Base-by-base conservation (phyloP, 2,797 vertebrate genomes). In the Schizopygopsis pylzovi region DNA sequence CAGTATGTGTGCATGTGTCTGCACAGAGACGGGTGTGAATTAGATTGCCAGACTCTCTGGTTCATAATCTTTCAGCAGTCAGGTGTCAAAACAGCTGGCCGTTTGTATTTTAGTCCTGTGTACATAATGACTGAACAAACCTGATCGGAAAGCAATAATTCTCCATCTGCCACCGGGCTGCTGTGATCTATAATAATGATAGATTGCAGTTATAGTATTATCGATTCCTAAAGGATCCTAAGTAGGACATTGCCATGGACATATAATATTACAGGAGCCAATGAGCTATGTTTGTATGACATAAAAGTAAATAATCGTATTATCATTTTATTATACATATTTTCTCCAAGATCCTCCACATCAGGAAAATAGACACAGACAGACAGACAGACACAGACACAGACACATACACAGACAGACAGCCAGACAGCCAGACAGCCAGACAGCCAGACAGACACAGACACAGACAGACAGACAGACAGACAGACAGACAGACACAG, bases 161-260 rank as follows among this genome's bases (percentile, higher is more conserved):
- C 71, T 68, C 47, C 43, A 49, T 86, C 78, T 71, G 82, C 47
- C 72, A 37, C 63, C 25, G 0, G 33, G 25, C 28, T 47, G n/a
- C 85, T 79, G 18, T 45, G 49, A 79, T 84, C 78, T 80, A 85
- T 54, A 45, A 61, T 82, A 61, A 82, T 73, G 81, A 73, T 82
- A 47, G 25, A 82, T 82, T 45, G 39, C 49, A 61, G 70, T 43
- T 82, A 33, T 72, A 49, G 52, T 20, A 70, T 73, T 73, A 82
- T 82, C 22, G 81, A 73, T 82, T 82, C 33, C 25, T 82, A 22
- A 45, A 73, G 45, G 52, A 82, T 73, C 16, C n/a, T 16, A 28
- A 61, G 25, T 41, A 45, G 39, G 77, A 65, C n/a, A 65, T 65
- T 63, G 20, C 56, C n/a, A 63, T n/a, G 37, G 47, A 70, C 15